Evolutionary conservation across 2,113 vertebrate genomes (phyloP), one percentile per base, ranked within the genome.

Genomic region (Otus sunia): DNA sequence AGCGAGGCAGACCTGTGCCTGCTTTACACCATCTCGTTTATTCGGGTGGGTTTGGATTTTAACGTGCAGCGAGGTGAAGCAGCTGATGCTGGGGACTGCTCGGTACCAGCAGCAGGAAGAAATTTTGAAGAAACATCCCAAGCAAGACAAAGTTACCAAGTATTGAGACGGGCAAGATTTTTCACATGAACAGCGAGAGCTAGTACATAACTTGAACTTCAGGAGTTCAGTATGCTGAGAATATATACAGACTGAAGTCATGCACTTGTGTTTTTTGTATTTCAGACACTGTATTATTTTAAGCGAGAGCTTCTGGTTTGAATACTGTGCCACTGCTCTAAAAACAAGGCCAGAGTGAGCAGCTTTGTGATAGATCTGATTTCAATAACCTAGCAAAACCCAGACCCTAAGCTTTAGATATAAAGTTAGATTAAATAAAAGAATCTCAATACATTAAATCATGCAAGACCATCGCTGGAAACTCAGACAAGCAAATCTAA

Each of bases 61-160:
- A 34, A 32, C 0, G 2, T 2, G 22, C 13, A 5, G 21, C 1
- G 3, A 55, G 56, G 56, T 17, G 52, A 37, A n/a, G 81, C 32
- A 14, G 29, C 68, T 1, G 1, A 23, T 8, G 45, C 52, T 19
- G 64, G 72, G 43, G 10, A 32, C 77, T 15, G 45, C 66, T 47
- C 4, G 1, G 29, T 18, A 45, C 0, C 1, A 72, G 66, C 66
- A 32, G 59, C n/a, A 20, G 52, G 45, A 47, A 34, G 53, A 49
- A 34, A 37, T 43, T 37, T 8, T 15, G 64, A 26, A 23, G 52
- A 36, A 79, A 37, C 20, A n/a, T 8, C 20, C 8, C 1, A 1
- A 68, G 55, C 19, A n/a, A 53, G 53, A 25, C 18, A 9, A 37
- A 32, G 29, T 14, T 20, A 26, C 34, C 29, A 14, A 41, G 34